These are phyloP conservation scores for Carettochelys insculpta DNA, from an alignment of 2,113 vertebrate genomes.

Conservation along the genomic window DNA sequence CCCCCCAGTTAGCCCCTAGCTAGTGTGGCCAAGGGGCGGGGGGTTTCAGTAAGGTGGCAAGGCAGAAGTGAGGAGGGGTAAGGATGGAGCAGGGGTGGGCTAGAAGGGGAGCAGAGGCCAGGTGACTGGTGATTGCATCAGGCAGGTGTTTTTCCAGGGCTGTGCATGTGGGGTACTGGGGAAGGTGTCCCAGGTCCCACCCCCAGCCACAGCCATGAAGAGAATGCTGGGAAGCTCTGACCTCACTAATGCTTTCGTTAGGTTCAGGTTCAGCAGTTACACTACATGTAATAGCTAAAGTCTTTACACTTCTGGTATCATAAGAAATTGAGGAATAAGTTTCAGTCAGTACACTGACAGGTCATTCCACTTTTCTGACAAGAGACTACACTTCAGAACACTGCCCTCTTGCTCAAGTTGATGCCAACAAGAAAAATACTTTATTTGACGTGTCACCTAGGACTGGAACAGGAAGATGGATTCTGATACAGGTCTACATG, in stretches of 20 bases:
- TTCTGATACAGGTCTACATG: not conserved
- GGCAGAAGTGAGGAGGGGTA: too few species aligned
- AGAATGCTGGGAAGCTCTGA: not conserved
- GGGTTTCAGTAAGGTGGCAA: too few species aligned
- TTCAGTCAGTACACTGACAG: slow-evolving; percentile 4
- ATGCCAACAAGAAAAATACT: slow-evolving; percentile 42
- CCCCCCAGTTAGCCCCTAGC: too few species aligned
- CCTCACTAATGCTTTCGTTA: not conserved
- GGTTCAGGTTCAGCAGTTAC: not conserved
- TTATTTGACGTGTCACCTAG: slow-evolving; percentile 15
- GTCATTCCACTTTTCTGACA: slow-evolving; percentile 31
- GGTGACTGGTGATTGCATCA: too few species aligned
- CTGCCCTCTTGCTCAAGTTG: not conserved
- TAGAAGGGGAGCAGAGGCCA: too few species aligned
- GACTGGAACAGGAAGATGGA: slow-evolving; percentile 23
- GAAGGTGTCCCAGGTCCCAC: too few species aligned
- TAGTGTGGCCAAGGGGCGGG: too few species aligned
- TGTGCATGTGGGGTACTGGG: too few species aligned
- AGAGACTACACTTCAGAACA: slow-evolving; percentile 14
- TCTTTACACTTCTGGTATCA: not conserved
- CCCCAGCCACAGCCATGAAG: too few species aligned
- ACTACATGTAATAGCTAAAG: not conserved
- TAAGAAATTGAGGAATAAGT: not conserved
- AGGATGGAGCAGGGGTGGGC: too few species aligned
- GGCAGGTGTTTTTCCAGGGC: too few species aligned